phyloP scores from a whole-genome alignment of 1,140 invertebrate genomes.

The Drosophila miranda region DNA sequence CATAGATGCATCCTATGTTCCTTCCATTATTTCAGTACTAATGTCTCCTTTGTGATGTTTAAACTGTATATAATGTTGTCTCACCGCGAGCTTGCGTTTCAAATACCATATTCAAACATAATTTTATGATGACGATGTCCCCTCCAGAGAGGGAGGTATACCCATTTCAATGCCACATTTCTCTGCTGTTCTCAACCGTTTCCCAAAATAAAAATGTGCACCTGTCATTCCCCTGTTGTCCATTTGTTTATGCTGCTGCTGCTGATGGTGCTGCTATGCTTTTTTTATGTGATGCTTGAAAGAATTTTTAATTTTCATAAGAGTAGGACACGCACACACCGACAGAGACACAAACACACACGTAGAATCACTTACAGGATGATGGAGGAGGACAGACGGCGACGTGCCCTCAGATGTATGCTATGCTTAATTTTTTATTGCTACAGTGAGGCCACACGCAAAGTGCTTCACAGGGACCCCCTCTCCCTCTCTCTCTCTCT shows the following conservation, averaged over 20 bases:
- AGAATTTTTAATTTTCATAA: slow-evolving; percentile 74
- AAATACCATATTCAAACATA: no score
- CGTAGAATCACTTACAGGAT: slow-evolving; percentile 9
- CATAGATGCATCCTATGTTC: no score
- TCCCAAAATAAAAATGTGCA: slow-evolving; percentile 4
- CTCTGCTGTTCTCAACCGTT: background rate
- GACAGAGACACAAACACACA: background rate
- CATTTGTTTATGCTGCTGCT: slow-evolving; percentile 42
- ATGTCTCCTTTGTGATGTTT: no score
- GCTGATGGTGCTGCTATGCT: slow-evolving; percentile 2
- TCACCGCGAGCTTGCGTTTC: no score
- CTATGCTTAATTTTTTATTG: slow-evolving; percentile 69
- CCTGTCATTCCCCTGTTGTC: slow-evolving; percentile 3
- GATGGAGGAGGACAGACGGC: background rate
- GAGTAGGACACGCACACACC: slow-evolving; percentile 36
- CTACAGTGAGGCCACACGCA: slow-evolving; percentile 38
- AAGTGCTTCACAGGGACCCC: slow-evolving; percentile 17
- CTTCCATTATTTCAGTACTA: no score
- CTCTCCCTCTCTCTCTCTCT: background rate
- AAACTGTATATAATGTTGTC: no score
- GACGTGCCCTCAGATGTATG: slow-evolving; percentile 46
- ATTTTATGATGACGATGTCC: no score
- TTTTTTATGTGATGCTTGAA: slow-evolving; percentile 48
- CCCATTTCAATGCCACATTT: slow-evolving; percentile 29
- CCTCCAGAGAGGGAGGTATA: no score